Percentiles rank a stretch among this genome's conserved stretches.
Conservation (phyloP, 2,888 invertebrate genomes). For the Crossocerus cetratus region DNA sequence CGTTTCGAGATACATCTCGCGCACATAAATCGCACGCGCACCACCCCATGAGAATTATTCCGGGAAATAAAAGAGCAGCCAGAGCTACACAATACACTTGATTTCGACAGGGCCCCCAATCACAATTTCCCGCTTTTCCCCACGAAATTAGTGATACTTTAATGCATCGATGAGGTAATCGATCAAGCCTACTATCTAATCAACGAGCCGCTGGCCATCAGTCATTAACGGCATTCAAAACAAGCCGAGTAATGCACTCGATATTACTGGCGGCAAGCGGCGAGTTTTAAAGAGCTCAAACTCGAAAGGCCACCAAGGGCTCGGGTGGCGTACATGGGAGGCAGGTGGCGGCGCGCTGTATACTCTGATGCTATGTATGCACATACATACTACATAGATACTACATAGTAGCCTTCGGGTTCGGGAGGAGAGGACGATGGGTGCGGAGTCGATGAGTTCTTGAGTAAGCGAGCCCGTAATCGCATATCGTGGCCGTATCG, state of each 20-base stretch:
- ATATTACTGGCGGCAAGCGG: neutral
- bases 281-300: too few relatives aligned
- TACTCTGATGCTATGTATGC: neutral
- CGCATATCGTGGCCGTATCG: slow-evolving; percentile 31
- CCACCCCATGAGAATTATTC: slow-evolving; percentile 38
- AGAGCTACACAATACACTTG: neutral
- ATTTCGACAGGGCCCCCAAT: neutral
- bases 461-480: slow-evolving; percentile 26
- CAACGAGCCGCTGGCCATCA: neutral
- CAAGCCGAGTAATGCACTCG: neutral
- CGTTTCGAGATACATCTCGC: slow-evolving; percentile 39
- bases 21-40: slow-evolving; percentile 14
- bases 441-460: slow-evolving; percentile 5
- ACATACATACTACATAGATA: neutral
- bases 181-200: neutral
- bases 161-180: neutral
- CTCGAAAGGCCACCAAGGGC: too few relatives aligned
- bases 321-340: too few relatives aligned
- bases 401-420: neutral
- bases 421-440: neutral
- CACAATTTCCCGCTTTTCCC: neutral
- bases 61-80: slow-evolving; percentile 27
- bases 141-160: neutral
- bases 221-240: neutral
- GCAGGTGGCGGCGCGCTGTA: too few relatives aligned